Evolutionary conservation across 2,797 vertebrate genomes (phyloP).

Genomic region (Gastrophryne carolinensis): DNA sequence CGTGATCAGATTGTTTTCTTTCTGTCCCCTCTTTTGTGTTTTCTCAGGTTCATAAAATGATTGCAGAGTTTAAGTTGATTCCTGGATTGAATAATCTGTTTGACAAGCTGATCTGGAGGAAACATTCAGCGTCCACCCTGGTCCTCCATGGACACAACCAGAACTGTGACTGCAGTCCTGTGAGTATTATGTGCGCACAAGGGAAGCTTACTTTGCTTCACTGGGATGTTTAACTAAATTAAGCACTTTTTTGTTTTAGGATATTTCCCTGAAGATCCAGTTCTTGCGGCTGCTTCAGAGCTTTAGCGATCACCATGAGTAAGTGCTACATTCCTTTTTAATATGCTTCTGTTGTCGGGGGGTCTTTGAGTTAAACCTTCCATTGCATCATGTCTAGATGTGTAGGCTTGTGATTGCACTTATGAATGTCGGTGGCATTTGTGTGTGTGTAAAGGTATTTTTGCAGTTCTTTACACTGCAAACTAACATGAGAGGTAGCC

Average conservation of each 20-base stretch:
- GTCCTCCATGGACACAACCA: constrained; percentile 95
- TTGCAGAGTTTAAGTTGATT: constrained; percentile 94
- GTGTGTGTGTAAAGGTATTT: too few relatives aligned
- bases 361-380: too few relatives aligned
- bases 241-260: constrained; percentile 67
- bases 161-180: constrained; percentile 97
- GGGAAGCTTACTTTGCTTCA: background rate
- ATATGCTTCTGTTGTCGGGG: too few relatives aligned
- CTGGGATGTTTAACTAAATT: background rate
- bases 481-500: too few relatives aligned
- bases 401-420: too few relatives aligned
- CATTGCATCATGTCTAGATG: too few relatives aligned
- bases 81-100: constrained; percentile 98
- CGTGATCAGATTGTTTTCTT: background rate
- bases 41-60: constrained; percentile 93
- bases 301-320: constrained; percentile 99
- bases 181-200: constrained; percentile 73
- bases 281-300: constrained; percentile 96
- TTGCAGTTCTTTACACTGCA: too few relatives aligned
- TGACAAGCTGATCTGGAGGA: constrained; percentile 98
- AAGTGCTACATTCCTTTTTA: too few relatives aligned
- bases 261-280: constrained; percentile 98
- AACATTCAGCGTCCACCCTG: constrained; percentile 87
- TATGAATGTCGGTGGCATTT: too few relatives aligned
- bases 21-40: background rate